These are phyloP conservation scores for Mus minutoides DNA, from an alignment of 2,797 vertebrate genomes.

Conservation along the genomic window DNA sequence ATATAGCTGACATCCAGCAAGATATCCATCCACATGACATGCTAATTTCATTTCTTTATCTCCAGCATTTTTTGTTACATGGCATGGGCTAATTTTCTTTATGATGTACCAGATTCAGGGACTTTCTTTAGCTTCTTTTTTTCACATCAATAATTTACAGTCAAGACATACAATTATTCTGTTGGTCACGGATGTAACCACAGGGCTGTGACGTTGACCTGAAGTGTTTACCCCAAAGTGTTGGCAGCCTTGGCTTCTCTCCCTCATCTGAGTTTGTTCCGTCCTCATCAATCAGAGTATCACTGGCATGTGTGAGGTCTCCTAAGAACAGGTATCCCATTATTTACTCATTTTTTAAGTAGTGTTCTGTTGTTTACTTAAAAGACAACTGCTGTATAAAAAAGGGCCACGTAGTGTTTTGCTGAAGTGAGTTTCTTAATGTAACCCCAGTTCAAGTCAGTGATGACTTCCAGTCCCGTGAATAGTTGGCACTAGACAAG, in stretches of 20 bases:
- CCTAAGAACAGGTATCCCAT: slow-evolving; percentile 52
- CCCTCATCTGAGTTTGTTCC: slow-evolving; percentile 52
- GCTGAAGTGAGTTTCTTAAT: slow-evolving; percentile 48
- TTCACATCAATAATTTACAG: slow-evolving; percentile 1
- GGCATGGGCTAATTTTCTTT: slow-evolving; percentile 5
- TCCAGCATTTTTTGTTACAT: background rate
- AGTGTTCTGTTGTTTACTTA: slow-evolving; percentile 62
- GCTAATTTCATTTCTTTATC: background rate
- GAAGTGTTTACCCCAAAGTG: background rate
- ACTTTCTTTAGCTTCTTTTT: background rate
- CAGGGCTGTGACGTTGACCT: slow-evolving; percentile 7
- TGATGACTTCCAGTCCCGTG: slow-evolving; percentile 44
- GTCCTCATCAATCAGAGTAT: slow-evolving; percentile 3
- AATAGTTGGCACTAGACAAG: slow-evolving; percentile 13
- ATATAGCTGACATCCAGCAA: background rate
- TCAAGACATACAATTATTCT: background rate
- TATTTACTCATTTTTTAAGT: slow-evolving; percentile 57
- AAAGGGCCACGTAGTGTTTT: slow-evolving; percentile 49
- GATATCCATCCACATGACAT: background rate
- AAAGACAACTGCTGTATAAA: slow-evolving; percentile 57
- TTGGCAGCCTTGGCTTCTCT: background rate
- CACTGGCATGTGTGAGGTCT: slow-evolving; percentile 25
- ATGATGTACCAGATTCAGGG: slow-evolving; percentile 18
- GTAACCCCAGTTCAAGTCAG: slow-evolving; percentile 28
- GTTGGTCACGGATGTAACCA: background rate